These are phyloP conservation scores for Tetraneura akinire DNA, from an alignment of 1,140 invertebrate species.

Conservation along the genomic window DNA sequence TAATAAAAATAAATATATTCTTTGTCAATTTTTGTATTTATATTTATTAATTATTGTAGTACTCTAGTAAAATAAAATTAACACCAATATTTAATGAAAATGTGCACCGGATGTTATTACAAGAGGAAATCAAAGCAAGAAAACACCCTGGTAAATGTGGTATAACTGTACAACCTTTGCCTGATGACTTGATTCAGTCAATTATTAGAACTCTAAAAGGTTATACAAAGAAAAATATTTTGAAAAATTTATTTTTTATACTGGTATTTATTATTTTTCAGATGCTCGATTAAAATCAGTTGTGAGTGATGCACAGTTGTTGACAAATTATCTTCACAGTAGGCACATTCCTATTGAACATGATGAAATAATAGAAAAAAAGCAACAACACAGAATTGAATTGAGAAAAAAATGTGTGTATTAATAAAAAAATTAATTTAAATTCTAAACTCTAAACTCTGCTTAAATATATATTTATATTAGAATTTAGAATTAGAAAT, in stretches of 20 bases:
- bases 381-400: not conserved
- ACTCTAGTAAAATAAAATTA: not conserved
- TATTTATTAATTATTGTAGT: conserved; percentile 13
- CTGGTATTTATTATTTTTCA: not conserved
- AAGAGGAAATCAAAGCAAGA: conserved; percentile 13
- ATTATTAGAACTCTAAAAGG: conserved; percentile 7
- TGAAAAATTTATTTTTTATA: not conserved
- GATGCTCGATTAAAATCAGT: not conserved
- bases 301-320: not conserved
- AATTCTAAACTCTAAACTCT: too few relatives aligned
- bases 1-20: too few relatives aligned
- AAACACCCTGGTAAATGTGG: conserved; percentile 13
- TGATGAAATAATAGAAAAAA: not conserved
- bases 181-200: not conserved
- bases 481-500: too few relatives aligned
- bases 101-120: not conserved
- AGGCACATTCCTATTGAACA: conserved; percentile 17
- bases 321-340: conserved; percentile 16
- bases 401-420: conserved; percentile 34
- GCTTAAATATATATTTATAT: too few relatives aligned
- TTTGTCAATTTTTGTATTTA: not conserved
- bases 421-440: too few relatives aligned
- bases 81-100: conserved; percentile 7
- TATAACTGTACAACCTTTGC: not conserved
- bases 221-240: not conserved